Evolutionary conservation across 2,113 vertebrate genomes (phyloP), one percentile per base, ranked within the genome.

Genomic region (Gambusia holbrooki): DNA sequence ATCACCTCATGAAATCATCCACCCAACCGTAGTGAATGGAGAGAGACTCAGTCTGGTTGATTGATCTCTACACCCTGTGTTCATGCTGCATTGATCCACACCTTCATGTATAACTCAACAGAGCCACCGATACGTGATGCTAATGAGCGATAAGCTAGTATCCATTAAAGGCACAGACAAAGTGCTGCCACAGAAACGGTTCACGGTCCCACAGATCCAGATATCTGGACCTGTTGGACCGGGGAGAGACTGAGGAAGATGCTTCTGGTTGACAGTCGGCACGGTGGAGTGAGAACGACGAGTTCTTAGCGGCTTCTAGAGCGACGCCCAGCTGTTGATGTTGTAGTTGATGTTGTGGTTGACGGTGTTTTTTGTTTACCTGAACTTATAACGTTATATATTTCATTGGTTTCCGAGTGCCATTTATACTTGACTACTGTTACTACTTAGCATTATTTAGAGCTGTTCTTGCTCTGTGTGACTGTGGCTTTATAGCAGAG

Each of bases 361-460:
- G 82, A 76, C 82, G 77, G 81, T 92, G 88, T 88, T 76, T 80
- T 89, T 88, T 90, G 84, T 91, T 89, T 90, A 87, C 81, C 84
- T 82, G 74, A 88, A 87, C 88, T 88, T 85, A 87, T 80, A 86
- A 76, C 77, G 88, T 90, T 84, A 83, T 87, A 76, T 90, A 87
- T 91, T 84, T 89, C 78, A 81, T 84, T 91, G 84, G 91, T 90
- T 88, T 85, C 81, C 66, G 88, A 89, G 91, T 89, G 88, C 87
- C 89, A 90, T 91, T 90, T 92, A 86, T 91, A 90, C 91, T 83
- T 82, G 83, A 92, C 86, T 83, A 81, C 87, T 89, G 88, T 90
- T 91, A 84, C 75, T 88, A 84, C 86, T 85, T 90, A 90, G 88
- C 87, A 58, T 90, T 91, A 87, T 87, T 73, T 81, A 32, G 87